A percentile compares a stretch with the other conserved stretches of the same genome.
Evolutionary conservation across 2,888 invertebrate genomes (phyloP).

Genomic region (Macrosiphum euphorbiae): DNA sequence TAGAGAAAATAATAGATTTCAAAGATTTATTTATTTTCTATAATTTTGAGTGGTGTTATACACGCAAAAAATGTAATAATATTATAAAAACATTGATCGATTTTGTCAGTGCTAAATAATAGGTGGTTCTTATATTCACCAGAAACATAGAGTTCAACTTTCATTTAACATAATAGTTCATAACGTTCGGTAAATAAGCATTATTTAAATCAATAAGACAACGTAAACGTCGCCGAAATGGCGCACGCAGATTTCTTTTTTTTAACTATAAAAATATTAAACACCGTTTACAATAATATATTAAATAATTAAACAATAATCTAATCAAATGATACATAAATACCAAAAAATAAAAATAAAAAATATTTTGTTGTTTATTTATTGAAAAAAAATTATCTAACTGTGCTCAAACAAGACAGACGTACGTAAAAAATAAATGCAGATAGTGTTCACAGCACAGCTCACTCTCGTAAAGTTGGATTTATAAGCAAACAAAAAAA

Average conservation of each 20-base stretch:
- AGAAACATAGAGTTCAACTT: neutral
- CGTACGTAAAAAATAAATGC: too few species aligned
- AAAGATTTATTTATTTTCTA: neutral
- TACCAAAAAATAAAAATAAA: neutral
- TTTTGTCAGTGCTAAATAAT: neutral
- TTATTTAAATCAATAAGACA: conserved; percentile 35
- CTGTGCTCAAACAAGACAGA: neutral
- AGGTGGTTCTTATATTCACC: neutral
- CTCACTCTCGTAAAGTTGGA: too few species aligned
- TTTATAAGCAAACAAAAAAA: too few species aligned
- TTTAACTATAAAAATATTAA: neutral
- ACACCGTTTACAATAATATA: neutral
- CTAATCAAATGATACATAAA: neutral
- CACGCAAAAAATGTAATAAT: conserved; percentile 3
- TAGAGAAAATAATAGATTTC: neutral
- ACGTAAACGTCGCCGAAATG: neutral
- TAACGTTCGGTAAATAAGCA: neutral
- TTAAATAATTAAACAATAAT: neutral
- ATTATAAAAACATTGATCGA: neutral
- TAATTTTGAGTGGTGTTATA: neutral
- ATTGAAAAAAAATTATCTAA: neutral
- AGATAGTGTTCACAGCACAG: too few species aligned
- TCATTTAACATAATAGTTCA: neutral
- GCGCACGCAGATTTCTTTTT: neutral
- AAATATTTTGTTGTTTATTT: too few species aligned